phyloP scores from a whole-genome alignment of 1,140 invertebrate species.

The Aphis craccivora region DNA sequence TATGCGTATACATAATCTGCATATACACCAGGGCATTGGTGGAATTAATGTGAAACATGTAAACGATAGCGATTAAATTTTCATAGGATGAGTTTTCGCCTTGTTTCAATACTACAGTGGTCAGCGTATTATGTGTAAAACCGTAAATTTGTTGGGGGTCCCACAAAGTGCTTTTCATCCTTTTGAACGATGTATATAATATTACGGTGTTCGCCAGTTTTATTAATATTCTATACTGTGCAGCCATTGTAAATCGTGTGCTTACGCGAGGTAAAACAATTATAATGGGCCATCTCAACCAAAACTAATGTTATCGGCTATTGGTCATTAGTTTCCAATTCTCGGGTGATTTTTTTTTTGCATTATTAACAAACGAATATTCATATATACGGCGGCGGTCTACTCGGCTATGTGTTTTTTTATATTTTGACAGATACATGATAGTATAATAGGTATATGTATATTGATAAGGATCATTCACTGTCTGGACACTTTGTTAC shows the following conservation, averaged over 20 bases:
- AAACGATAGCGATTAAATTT: slow-evolving; percentile 47
- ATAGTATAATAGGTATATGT: neutral
- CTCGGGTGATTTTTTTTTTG: neutral
- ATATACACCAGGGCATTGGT: neutral
- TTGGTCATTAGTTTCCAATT: neutral
- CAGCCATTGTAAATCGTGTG: neutral
- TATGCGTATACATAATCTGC: neutral
- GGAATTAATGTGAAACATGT: neutral
- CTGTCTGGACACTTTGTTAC: neutral
- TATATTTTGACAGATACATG: neutral
- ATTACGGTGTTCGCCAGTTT: neutral
- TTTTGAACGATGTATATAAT: neutral
- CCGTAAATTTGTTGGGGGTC: neutral
- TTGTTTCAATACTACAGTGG: neutral
- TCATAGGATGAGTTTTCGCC: neutral
- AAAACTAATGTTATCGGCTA: neutral
- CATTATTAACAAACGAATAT: neutral
- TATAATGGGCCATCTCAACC: neutral
- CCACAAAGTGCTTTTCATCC: slow-evolving; percentile 6
- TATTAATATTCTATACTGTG: slow-evolving; percentile 23
- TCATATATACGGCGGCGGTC: neutral
- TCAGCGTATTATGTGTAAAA: slow-evolving; percentile 34
- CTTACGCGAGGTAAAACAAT: neutral
- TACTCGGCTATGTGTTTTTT: neutral
- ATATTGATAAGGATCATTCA: neutral